These are phyloP conservation scores for Lasioglossum albipes DNA, from an alignment of 1,140 invertebrate genomes.

Conservation along the genomic window DNA sequence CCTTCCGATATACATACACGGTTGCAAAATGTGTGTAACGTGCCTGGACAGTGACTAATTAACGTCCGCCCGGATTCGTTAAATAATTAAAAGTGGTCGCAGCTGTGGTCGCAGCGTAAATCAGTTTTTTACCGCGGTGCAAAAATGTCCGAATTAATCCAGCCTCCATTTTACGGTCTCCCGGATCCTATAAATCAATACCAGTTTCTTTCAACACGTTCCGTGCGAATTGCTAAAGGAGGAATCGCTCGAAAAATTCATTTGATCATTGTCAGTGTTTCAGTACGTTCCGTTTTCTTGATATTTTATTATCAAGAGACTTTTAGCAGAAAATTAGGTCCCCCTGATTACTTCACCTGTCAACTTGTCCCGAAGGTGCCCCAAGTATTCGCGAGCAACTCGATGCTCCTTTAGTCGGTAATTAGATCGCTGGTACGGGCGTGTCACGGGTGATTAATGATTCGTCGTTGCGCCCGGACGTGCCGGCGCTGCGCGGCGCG, in stretches of 20 bases:
- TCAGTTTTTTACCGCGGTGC: conserved; percentile 31
- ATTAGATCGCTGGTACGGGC: conserved; percentile 52
- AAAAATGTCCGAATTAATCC: not conserved
- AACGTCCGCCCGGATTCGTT: conserved; percentile 29
- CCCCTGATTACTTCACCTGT: conserved; percentile 11
- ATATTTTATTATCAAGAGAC: too few relatives aligned
- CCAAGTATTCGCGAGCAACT: not conserved
- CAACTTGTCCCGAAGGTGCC: not conserved
- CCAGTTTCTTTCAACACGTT: too few relatives aligned
- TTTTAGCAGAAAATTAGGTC: not conserved
- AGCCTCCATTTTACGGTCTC: too few relatives aligned
- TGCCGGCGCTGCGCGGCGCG: not conserved
- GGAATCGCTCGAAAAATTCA: too few relatives aligned
- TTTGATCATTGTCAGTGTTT: too few relatives aligned
- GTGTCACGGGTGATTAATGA: conserved; percentile 54
- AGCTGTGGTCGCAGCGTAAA: not conserved
- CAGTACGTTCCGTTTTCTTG: too few relatives aligned
- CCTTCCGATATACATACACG: too few relatives aligned
- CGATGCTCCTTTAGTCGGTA: conserved; percentile 32
- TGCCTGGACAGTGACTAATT: conserved; percentile 43
- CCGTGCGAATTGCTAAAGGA: too few relatives aligned
- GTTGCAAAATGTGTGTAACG: conserved; percentile 24
- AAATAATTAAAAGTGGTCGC: conserved; percentile 47
- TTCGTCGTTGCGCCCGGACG: conserved; percentile 23
- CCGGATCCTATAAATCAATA: too few relatives aligned